These are phyloP conservation scores for Platichthys flesus DNA, from an alignment of 2,113 vertebrate species.

Conservation along the genomic window DNA sequence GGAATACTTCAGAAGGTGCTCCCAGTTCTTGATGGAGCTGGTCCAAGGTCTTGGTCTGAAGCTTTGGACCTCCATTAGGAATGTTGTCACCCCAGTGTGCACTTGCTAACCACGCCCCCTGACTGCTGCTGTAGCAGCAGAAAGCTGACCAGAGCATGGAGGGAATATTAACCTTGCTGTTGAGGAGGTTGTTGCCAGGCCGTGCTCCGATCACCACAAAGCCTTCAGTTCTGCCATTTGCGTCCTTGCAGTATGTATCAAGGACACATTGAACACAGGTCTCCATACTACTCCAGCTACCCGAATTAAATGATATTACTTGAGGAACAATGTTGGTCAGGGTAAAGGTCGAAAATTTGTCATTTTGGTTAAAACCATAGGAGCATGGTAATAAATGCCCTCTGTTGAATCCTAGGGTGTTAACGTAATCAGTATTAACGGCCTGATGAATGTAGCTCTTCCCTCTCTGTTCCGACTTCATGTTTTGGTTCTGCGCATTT, in stretches of 20 bases:
- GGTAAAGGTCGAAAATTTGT: not conserved
- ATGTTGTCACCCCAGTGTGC: not conserved
- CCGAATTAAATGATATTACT: not conserved
- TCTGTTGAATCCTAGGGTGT: not conserved
- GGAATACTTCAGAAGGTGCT: not conserved
- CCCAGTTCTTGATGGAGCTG: not conserved
- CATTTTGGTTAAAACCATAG: not conserved
- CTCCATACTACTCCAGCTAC: not conserved
- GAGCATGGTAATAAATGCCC: not conserved
- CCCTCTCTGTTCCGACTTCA: too few species aligned
- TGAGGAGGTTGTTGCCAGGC: not conserved
- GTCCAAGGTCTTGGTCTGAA: not conserved
- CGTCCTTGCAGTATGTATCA: not conserved
- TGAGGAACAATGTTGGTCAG: slow-evolving; percentile 4
- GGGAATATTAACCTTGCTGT: not conserved
- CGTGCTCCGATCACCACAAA: not conserved
- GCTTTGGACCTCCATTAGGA: rapidly evolving
- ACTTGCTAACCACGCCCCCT: not conserved
- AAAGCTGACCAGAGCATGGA: not conserved
- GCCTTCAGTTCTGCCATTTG: not conserved
- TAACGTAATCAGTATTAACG: rapidly evolving
- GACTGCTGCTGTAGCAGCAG: not conserved
- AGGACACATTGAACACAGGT: not conserved
- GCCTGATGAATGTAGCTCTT: too few species aligned
- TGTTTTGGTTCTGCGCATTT: rapidly evolving